Base-by-base conservation (phyloP, 2,888 invertebrate species). In the Torymus aiolomorphi region DNA sequence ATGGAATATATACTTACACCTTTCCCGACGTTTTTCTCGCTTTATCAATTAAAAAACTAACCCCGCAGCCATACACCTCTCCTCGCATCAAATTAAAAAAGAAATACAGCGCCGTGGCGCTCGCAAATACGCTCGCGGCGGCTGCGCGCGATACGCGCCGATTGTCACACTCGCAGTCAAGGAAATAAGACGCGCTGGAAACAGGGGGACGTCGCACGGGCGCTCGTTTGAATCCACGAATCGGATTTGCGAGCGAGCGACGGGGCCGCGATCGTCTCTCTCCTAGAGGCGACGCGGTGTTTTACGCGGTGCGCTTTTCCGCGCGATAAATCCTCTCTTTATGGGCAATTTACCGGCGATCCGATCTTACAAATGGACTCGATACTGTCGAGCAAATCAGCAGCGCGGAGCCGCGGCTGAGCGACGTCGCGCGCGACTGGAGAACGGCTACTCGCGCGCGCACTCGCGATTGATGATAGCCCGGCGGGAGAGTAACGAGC, bases 351-450 rank as follows among this genome's bases (percentile, higher is more conserved):
- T 75, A 78, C 54, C 65, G 72, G 52, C 73, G 77, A 73, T 72
- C 54, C 74, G 74, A 81, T 78, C 78, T 72, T 78, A 78, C 78
- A 78, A 81, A 81, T 81, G 81, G 78, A 81, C 24, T 75, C 66
- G 74, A 70, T 69, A 65, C 78, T 78, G 78, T 78, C 80, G 75
- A 76, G 77, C 77, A 77, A 77, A 80, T 80, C 77, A 77, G 77
- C 70, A 42, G 80, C 69, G 57, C 72, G 18, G 51, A 65, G 24
- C 20, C 61, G 2, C 12, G 2, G 20, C 10, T 54, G 73, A 56
- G 66, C 65, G 74, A 66, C 66, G n/a, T 71, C 65, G 72, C 11
- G 49, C 42, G 42, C 42, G 42, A 42, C 42, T 8, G 42, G 42
- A 42, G 42, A 42, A 42, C 42, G 42, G 42, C 42, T 42, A 10